Conservation (phyloP, 2,113 vertebrate species). For the Malurus cyaneus region DNA sequence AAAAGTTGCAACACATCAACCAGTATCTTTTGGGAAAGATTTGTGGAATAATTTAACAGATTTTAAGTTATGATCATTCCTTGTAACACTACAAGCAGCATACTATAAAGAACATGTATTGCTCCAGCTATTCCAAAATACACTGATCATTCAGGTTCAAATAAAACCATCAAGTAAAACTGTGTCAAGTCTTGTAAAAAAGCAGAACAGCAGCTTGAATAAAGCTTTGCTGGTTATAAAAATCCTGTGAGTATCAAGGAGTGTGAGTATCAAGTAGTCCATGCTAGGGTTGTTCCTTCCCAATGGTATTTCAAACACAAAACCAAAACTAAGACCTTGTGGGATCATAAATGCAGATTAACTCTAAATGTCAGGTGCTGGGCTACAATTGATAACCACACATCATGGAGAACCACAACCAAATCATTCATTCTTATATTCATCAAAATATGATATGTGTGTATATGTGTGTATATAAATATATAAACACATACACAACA, state of each 20-base stretch:
- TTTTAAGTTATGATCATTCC: background rate
- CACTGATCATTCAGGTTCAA: background rate
- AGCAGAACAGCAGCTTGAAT: background rate
- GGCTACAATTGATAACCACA: background rate
- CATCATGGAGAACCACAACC: background rate
- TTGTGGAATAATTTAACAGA: background rate
- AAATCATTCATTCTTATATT: background rate
- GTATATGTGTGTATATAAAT: background rate
- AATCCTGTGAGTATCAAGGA: background rate
- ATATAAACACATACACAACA: background rate
- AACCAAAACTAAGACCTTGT: background rate
- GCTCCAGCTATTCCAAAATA: background rate
- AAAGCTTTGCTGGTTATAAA: background rate
- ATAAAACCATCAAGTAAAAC: background rate
- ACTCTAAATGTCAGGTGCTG: background rate
- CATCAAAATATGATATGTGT: background rate
- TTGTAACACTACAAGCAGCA: background rate
- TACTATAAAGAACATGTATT: background rate
- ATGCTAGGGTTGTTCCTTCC: background rate
- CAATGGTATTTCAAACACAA: background rate
- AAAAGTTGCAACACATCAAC: background rate
- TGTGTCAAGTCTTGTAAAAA: conserved; percentile 9
- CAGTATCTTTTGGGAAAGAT: background rate
- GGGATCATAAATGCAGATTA: background rate
- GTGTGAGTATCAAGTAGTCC: background rate